Base-by-base conservation (phyloP, 2,888 invertebrate species). In the Lasioglossum zephyrum region DNA sequence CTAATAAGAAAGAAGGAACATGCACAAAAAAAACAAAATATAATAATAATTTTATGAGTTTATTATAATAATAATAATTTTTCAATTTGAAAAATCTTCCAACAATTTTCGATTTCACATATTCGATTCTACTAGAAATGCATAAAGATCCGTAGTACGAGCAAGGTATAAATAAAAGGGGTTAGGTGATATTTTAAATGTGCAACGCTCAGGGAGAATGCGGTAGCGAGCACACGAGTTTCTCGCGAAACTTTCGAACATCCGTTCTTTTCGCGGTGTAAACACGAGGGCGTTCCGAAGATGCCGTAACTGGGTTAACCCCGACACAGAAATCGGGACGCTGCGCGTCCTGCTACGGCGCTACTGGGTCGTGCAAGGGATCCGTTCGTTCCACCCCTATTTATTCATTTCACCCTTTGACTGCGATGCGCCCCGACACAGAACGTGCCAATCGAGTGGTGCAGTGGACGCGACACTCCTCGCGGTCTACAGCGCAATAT, bases 231-330 rank as follows among this genome's bases (percentile, higher is more conserved):
- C 36, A 6, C 66, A 22, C 66, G 22, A 8, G 22, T 72, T 47
- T 73, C 76, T 49, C 76, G n/a, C 8, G 11, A 13, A 79, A 77
- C 72, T 85, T 87, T 79, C 83, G 41, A 79, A 81, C 73, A 57
- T 70, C 41, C 73, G 39, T 86, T 74, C 77, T 76, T 85, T 81
- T 82, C 79, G 83, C 88, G 87, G 83, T 85, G 79, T 89, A 90
- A 90, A 90, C 90, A 90, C 83, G 83, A 88, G 84, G 87, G 86
- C 87, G 87, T 87, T 85, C 85, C 85, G 49, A 87, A 86, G 82
- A 87, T 82, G 73, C 69, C 77, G 83, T 89, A 90, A 90, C 82
- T 90, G 81, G 90, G 90, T 90, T 90, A 90, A 82, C 77, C 86
- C 78, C 84, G 77, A 78, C 73, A 79, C 73, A 79, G 83, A 77